Evolutionary conservation across 2,113 vertebrate genomes (phyloP), one percentile per base, ranked within the genome.

Genomic region (Saimiri boliviensis): DNA sequence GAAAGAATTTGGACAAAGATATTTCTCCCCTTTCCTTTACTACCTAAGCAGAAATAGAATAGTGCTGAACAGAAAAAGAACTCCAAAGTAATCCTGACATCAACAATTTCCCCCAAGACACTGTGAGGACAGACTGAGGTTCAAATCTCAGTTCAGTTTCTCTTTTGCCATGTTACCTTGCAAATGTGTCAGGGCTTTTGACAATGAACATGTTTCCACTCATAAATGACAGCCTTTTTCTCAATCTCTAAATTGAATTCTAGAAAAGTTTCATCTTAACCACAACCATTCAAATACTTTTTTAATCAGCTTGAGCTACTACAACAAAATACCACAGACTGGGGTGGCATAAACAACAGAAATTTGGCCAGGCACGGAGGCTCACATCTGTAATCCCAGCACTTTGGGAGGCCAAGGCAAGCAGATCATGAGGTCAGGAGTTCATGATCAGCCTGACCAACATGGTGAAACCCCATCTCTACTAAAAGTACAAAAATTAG

Each of bases 11-110:
- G 35, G 73, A 74, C 45, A 52, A 84, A 87, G 35, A 4, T 20
- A 35, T 87, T 54, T 45, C 27, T 83, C 23, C 37, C 82, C 93
- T 95, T 95, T 73, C 37, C 92, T 90, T 84, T 47, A 85, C 23
- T 60, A 14, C 8, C 19, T 70, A 16, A 85, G n/a, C 56, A 60
- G n/a, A 91, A 91, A 91, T 58, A 93, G 3, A 3, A 49, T 21
- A 58, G 32, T 27, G 5, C 30, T 81, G 20, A 88, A 88, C 23
- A 40, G 35, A 20, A 6, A 70, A 23, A n/a, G 84, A 25, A 6
- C n/a, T 81, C 42, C 76, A 83, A 63, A 60, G 35, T 81, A 76
- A 85, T 66, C 40, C 79, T 70, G 35, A 45, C 40, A 30, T 9
- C 7, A 20, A 19, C 16, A 19, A 9, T 68, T 94, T 89, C 76